Percentiles rank a stretch among this genome's conserved stretches.
Conservation (phyloP, 2,888 invertebrate species). For the Tupiocoris notatus region DNA sequence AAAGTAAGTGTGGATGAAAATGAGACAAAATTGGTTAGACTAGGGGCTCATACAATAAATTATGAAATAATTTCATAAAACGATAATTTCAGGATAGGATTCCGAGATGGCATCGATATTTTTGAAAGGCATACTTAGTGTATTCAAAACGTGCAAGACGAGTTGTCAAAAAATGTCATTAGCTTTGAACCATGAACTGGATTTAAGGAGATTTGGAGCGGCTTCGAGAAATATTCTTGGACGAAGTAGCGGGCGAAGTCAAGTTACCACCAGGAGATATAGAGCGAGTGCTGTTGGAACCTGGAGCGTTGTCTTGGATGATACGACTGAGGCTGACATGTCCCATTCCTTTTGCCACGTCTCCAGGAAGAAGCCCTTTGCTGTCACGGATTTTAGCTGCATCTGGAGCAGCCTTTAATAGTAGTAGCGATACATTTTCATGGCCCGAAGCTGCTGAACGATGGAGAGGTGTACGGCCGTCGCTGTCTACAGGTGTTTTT, state of each 20-base stretch:
- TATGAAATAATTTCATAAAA: no score
- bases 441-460: constrained; percentile 57
- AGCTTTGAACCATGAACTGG: neutral
- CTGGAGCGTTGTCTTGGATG: neutral
- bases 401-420: constrained; percentile 37
- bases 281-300: neutral
- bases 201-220: neutral
- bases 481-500: constrained; percentile 66
- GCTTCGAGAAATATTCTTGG: no score
- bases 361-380: constrained; percentile 41
- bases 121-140: no score
- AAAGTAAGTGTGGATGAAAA: no score
- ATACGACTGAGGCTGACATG: neutral
- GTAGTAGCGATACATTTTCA: constrained; percentile 25
- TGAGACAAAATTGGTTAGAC: no score
- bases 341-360: neutral
- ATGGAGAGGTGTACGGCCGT: constrained; percentile 79
- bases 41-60: no score
- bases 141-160: no score
- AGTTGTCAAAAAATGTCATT: neutral
- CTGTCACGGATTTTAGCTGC: constrained; percentile 35
- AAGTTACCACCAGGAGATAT: neutral
- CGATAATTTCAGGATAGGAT: no score
- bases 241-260: neutral
- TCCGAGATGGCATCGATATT: no score